A percentile compares a stretch with the other conserved stretches of the same genome.
Conservation (phyloP, 92 coral and sea anemone species). For the Muricea muricata region DNA sequence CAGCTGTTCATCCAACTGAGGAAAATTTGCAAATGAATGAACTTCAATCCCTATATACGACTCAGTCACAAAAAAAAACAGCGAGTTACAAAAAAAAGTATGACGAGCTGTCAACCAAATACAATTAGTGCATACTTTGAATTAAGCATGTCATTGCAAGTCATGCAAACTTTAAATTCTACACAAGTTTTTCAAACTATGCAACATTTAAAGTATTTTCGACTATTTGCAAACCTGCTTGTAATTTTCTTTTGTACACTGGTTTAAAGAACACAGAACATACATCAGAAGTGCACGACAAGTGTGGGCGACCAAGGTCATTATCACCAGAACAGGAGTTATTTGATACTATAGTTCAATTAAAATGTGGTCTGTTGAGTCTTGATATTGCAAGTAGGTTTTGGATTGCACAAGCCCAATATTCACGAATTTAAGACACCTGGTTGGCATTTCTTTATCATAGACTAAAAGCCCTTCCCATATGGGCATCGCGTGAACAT, state of each 20-base stretch:
- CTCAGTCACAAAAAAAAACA: neutral
- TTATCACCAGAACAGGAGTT: constrained; percentile 15
- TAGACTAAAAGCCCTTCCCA: neutral
- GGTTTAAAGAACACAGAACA: neutral
- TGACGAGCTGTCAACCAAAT: neutral
- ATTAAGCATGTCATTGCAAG: constrained; percentile 18
- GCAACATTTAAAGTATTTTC: constrained; percentile 6
- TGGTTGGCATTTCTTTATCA: neutral
- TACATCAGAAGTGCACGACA: neutral
- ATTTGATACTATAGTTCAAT: neutral
- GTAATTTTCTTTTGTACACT: constrained; percentile 9
- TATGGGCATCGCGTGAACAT: neutral
- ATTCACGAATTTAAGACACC: neutral
- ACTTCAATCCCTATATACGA: neutral
- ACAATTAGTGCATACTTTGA: neutral
- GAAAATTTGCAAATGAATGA: neutral
- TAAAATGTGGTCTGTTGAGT: neutral
- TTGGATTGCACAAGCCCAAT: neutral
- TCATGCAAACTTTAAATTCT: neutral
- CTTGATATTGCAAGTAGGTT: neutral
- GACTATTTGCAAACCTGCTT: constrained; percentile 10
- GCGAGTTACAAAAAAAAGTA: neutral
- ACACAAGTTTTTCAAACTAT: constrained; percentile 16
- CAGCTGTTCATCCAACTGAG: neutral
- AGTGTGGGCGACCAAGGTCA: neutral